phyloP scores from a whole-genome alignment of 2,888 invertebrate genomes.

The Dexiosoma caninum region DNA sequence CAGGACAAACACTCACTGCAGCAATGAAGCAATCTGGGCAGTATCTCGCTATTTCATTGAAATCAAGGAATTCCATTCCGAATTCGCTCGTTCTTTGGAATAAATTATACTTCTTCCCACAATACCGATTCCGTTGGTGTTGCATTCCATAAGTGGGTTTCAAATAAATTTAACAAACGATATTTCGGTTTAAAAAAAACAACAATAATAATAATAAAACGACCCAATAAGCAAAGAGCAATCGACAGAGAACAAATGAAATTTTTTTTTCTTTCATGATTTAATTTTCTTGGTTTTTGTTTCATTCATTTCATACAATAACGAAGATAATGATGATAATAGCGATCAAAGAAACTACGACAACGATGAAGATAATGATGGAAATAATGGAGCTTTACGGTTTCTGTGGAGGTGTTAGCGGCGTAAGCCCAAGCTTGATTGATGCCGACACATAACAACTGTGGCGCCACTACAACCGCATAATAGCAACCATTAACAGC shows the following conservation, averaged over 20 bases:
- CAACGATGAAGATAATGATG: constrained; percentile 10
- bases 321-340: constrained; percentile 25
- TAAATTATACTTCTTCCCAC: too few species aligned
- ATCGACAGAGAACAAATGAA: background rate
- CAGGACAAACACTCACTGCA: too few species aligned
- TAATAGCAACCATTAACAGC: background rate
- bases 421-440: constrained; percentile 60
- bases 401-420: constrained; percentile 62
- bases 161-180: too few species aligned
- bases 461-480: constrained; percentile 60
- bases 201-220: background rate
- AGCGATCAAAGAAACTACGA: background rate
- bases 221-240: background rate
- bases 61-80: too few species aligned
- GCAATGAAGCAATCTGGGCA: too few species aligned
- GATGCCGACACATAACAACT: constrained; percentile 57
- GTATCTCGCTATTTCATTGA: too few species aligned
- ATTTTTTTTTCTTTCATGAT: background rate
- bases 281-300: background rate
- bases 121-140: too few species aligned
- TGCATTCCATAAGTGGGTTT: too few species aligned
- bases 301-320: constrained; percentile 15
- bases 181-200: too few species aligned
- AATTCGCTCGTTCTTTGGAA: too few species aligned
- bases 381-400: constrained; percentile 55